phyloP scores from a whole-genome alignment of 2,113 vertebrate species.

The Piprites chloris region DNA sequence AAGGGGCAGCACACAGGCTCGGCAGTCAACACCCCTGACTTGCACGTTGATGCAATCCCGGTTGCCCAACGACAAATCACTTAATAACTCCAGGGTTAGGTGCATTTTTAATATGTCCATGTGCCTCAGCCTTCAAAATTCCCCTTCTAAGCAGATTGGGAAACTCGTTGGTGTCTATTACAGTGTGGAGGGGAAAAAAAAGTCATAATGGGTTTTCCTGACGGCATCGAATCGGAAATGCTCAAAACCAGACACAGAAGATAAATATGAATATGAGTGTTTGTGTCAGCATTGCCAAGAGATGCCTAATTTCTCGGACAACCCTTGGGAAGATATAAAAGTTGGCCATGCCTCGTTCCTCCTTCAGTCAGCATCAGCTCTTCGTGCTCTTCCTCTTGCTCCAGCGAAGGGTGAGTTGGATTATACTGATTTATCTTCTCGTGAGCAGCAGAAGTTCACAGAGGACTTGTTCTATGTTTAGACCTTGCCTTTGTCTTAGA shows the following conservation, averaged over 20 bases:
- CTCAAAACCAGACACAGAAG: not conserved
- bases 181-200: not conserved
- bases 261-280: not conserved
- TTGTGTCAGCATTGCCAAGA: not conserved
- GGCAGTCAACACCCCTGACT: not conserved
- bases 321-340: not conserved
- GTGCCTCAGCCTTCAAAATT: not conserved
- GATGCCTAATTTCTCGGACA: not conserved
- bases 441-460: not conserved
- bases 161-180: not conserved
- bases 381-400: not conserved
- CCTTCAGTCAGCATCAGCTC: not conserved
- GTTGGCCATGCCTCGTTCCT: not conserved
- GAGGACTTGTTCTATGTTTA: not conserved
- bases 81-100: slow-evolving; percentile 27
- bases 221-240: not conserved
- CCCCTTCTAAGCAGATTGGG: slow-evolving; percentile 47
- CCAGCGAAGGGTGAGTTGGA: slow-evolving; percentile 11
- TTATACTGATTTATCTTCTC: not conserved
- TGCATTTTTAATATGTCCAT: not conserved
- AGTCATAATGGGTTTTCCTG: not conserved
- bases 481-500: not conserved
- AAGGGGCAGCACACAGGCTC: not conserved
- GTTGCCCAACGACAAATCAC: slow-evolving; percentile 32
- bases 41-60: not conserved